Evolutionary conservation across 2,888 invertebrate species (phyloP).

Genomic region (Aelia acuminata): DNA sequence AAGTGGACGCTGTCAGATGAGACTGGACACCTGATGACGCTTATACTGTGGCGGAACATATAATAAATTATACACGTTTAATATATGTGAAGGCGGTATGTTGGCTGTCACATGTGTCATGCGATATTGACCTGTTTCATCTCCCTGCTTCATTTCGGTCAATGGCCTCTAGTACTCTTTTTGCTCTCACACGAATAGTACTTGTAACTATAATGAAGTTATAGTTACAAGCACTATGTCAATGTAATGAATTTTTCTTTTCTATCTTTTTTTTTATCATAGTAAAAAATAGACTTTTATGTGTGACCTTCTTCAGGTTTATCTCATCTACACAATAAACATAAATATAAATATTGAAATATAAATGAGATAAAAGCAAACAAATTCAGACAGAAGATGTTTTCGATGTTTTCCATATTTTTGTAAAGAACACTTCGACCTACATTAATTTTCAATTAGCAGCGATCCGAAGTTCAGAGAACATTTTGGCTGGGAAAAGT

Average conservation of each 20-base stretch:
- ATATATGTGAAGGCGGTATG: conserved; percentile 21
- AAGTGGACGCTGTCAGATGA: neutral
- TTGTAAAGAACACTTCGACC: neutral
- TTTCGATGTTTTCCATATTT: neutral
- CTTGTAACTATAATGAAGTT: too few species aligned
- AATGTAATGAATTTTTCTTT: too few species aligned
- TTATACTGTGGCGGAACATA: neutral
- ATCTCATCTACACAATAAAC: too few species aligned
- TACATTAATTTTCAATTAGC: neutral
- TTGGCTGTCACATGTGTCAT: neutral
- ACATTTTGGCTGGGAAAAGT: neutral
- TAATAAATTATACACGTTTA: conserved; percentile 10
- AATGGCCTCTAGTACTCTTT: neutral
- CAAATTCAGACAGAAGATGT: too few species aligned
- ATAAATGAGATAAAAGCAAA: too few species aligned
- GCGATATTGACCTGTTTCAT: conserved; percentile 31
- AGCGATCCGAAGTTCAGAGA: neutral
- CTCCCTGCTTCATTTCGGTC: neutral
- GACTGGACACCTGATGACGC: neutral
- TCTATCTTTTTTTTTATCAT: too few species aligned
- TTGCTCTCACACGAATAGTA: too few species aligned
- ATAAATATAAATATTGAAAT: too few species aligned
- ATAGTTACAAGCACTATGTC: too few species aligned
- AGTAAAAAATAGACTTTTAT: too few species aligned
- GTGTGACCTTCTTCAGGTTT: too few species aligned